Conservation (phyloP, 2,797 vertebrate species). For the Hozukius guyotensis region DNA sequence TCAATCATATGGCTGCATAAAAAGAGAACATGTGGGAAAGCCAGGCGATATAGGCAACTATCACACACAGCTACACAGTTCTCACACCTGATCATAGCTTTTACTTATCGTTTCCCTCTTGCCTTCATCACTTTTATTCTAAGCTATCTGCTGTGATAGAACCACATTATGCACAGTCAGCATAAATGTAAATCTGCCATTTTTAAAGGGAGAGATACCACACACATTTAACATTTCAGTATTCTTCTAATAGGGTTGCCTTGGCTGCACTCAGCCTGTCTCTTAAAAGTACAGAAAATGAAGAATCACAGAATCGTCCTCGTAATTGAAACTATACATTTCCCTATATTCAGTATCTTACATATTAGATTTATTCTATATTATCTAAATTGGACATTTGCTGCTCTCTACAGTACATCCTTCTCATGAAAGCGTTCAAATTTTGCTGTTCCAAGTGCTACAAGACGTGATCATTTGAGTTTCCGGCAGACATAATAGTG, state of each 20-base stretch:
- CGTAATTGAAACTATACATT: not conserved
- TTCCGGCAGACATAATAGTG: not conserved
- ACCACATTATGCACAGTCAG: not conserved
- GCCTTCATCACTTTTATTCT: not conserved
- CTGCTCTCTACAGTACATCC: not conserved
- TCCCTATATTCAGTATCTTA: not conserved
- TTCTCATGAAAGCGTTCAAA: not conserved
- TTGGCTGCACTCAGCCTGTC: no score
- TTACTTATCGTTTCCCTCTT: not conserved
- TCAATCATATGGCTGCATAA: not conserved
- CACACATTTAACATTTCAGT: conserved; percentile 8
- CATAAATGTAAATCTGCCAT: conserved; percentile 35
- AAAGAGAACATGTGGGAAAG: not conserved
- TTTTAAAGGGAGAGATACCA: conserved; percentile 8
- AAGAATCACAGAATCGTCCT: not conserved
- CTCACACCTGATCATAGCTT: not conserved
- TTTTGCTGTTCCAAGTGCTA: not conserved
- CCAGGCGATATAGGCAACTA: not conserved
- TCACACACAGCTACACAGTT: not conserved
- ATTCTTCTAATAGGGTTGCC: not conserved
- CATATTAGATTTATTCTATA: not conserved
- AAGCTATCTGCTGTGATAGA: not conserved
- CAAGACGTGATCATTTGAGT: not conserved
- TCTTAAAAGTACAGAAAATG: not conserved
- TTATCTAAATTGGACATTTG: not conserved